Percentiles rank a stretch among this genome's conserved stretches.
Conservation (phyloP, 2,113 vertebrate genomes). For the Hippolais icterina region DNA sequence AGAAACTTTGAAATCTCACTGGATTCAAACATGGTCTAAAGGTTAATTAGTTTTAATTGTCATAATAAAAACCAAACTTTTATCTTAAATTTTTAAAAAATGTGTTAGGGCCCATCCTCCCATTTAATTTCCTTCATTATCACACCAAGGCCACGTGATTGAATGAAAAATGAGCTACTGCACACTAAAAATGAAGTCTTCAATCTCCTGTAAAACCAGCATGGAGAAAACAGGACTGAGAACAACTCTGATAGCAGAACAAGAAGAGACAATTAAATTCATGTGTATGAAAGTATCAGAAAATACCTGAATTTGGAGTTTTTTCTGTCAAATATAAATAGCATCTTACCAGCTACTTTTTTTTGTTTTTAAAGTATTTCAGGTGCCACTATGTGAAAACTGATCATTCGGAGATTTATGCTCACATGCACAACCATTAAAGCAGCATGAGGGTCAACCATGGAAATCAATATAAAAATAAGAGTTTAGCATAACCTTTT, state of each 20-base stretch:
- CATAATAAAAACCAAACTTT: background rate
- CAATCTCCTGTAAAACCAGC: background rate
- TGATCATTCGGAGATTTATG: background rate
- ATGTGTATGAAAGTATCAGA: background rate
- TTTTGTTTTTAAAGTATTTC: background rate
- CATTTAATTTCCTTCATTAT: background rate
- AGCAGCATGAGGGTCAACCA: background rate
- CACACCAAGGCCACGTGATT: background rate
- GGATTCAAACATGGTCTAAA: background rate
- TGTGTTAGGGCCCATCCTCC: background rate
- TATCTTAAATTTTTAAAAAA: background rate
- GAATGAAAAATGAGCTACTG: background rate
- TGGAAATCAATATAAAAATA: background rate
- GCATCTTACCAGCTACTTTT: background rate
- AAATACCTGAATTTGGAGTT: background rate
- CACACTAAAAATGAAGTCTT: background rate
- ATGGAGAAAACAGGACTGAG: background rate
- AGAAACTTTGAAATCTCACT: conserved; percentile 13
- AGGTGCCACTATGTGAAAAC: background rate
- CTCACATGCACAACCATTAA: background rate
- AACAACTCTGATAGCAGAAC: background rate
- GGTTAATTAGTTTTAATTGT: background rate
- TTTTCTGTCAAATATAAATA: background rate
- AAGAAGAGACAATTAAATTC: background rate
- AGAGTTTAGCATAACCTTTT: background rate